Percentiles rank a stretch among this genome's conserved stretches.
phyloP scores from a whole-genome alignment of 1,140 invertebrate genomes.

The Hyphantria cunea region DNA sequence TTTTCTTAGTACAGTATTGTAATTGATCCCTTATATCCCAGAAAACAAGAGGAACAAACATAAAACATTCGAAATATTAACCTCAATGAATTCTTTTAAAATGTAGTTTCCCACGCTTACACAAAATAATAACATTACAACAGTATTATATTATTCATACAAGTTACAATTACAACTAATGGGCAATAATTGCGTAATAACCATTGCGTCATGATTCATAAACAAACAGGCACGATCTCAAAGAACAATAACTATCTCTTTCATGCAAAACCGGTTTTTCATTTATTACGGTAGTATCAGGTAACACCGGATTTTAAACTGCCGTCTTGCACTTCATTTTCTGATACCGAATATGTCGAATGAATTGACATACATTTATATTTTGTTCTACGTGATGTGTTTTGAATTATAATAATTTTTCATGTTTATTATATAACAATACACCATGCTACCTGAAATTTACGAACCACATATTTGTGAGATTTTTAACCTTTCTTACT shows the following conservation, averaged over 20 bases:
- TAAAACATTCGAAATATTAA: neutral
- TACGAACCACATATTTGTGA: too few species aligned
- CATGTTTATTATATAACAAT: too few species aligned
- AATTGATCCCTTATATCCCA: too few species aligned
- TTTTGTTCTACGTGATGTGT: too few species aligned
- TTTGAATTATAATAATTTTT: too few species aligned
- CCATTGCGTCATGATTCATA: neutral
- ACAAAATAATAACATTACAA: neutral
- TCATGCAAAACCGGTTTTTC: neutral
- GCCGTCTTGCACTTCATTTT: too few species aligned
- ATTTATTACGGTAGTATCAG: neutral
- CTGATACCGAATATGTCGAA: neutral
- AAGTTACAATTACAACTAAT: slow-evolving; percentile 1
- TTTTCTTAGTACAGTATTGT: too few species aligned
- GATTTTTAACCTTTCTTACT: too few species aligned
- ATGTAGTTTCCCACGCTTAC: neutral
- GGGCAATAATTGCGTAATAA: neutral
- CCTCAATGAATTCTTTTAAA: neutral
- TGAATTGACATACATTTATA: neutral
- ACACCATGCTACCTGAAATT: too few species aligned
- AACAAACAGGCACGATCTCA: neutral
- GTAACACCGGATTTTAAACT: neutral
- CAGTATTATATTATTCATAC: slow-evolving; percentile 1
- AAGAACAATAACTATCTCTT: slow-evolving; percentile 4
- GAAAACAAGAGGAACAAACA: neutral